Evolutionary conservation across 2,797 vertebrate genomes (phyloP).

Genomic region (Alcedo quadribrachys): DNA sequence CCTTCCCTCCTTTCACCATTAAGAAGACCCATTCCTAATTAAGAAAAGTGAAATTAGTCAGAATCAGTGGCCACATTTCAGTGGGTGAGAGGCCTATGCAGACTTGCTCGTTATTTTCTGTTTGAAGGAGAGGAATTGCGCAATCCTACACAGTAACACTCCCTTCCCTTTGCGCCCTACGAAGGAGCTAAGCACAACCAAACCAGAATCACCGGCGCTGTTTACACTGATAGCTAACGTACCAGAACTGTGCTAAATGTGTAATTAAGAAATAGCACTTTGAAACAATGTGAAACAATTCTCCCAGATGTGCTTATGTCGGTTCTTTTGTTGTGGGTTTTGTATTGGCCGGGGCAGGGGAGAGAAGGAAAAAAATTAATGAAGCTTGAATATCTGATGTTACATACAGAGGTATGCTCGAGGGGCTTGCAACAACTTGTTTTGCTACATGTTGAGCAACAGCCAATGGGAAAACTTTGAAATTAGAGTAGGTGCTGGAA

Average conservation of each 20-base stretch:
- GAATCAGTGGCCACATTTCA: not conserved
- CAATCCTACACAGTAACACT: slow-evolving; percentile 18
- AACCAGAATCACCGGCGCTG: not conserved
- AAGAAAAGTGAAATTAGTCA: not conserved
- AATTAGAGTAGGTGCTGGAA: slow-evolving; percentile 53
- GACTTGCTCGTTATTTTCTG: slow-evolving; percentile 1
- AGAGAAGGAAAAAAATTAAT: not conserved
- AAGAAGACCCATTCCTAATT: not conserved
- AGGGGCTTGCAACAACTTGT: slow-evolving; percentile 47
- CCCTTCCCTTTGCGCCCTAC: not conserved
- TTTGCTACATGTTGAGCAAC: slow-evolving; percentile 47
- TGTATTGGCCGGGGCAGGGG: not conserved
- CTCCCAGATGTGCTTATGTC: not conserved
- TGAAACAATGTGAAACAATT: not conserved
- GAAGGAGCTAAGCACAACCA: not conserved
- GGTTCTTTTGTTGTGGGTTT: not conserved
- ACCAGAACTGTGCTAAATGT: not conserved
- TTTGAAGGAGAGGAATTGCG: slow-evolving; percentile 42
- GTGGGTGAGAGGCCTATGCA: not conserved
- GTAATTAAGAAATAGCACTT: not conserved
- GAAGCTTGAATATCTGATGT: slow-evolving; percentile 5
- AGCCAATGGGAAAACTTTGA: slow-evolving; percentile 37
- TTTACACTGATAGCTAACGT: not conserved
- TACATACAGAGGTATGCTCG: not conserved
- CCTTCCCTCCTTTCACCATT: not conserved